Evolutionary conservation across 2,797 vertebrate genomes (phyloP).

Genomic region (Lutjanus campechanus): DNA sequence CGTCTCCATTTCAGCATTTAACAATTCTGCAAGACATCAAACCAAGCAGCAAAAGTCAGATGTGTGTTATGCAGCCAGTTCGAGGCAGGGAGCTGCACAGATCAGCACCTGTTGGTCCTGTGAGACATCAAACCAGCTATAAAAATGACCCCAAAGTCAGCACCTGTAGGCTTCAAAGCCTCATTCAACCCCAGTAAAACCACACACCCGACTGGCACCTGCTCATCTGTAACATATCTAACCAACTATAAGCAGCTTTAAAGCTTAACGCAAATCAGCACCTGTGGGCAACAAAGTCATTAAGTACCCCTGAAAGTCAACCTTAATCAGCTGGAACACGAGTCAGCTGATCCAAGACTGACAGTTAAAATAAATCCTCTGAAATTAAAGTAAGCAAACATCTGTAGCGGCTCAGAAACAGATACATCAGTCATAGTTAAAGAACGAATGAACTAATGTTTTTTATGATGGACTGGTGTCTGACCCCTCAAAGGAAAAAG

Average conservation of each 20-base stretch:
- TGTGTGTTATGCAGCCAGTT: slow-evolving; percentile 6
- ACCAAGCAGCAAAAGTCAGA: slow-evolving; percentile 22
- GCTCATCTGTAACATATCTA: slow-evolving; percentile 60
- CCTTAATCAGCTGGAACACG: slow-evolving; percentile 21
- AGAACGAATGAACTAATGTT: not conserved
- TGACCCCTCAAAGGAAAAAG: slow-evolving; percentile 18
- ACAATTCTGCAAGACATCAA: slow-evolving; percentile 27
- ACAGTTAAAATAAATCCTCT: slow-evolving; percentile 17
- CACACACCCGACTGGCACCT: slow-evolving; percentile 57
- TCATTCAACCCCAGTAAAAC: slow-evolving; percentile 40
- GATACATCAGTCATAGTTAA: not conserved
- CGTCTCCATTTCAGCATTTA: slow-evolving; percentile 22
- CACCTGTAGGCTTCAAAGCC: slow-evolving; percentile 69
- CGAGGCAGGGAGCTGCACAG: slow-evolving; percentile 12
- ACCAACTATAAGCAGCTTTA: slow-evolving; percentile 62
- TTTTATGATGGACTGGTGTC: slow-evolving; percentile 18
- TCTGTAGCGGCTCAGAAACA: not conserved
- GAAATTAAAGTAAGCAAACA: slow-evolving; percentile 31
- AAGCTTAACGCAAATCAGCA: slow-evolving; percentile 60
- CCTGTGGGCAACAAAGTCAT: slow-evolving; percentile 50
- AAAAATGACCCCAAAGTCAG: slow-evolving; percentile 50
- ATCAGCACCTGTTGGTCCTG: slow-evolving; percentile 59
- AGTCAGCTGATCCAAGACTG: slow-evolving; percentile 36
- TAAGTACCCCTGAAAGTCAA: slow-evolving; percentile 16
- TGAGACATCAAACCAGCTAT: slow-evolving; percentile 44